These are phyloP conservation scores for Hypanus sabinus DNA, from an alignment of 2,113 vertebrate species.

Conservation along the genomic window DNA sequence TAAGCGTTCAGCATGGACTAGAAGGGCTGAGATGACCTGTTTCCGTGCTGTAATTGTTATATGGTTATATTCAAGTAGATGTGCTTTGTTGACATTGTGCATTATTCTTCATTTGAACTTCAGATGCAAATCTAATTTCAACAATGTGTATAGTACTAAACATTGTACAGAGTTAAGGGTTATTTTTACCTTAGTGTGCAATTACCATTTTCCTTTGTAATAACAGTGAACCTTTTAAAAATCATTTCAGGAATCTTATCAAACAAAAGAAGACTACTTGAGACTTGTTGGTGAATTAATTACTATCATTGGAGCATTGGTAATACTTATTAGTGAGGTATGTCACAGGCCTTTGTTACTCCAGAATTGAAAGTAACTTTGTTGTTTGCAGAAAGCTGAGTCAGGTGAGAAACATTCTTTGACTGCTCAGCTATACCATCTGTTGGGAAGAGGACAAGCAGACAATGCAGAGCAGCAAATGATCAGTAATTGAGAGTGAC, in stretches of 20 bases:
- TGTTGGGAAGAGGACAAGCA: neutral
- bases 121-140: no score
- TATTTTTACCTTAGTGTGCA: neutral
- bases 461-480: neutral
- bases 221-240: neutral
- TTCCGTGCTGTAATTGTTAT: no score
- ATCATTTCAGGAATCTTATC: constrained; percentile 39
- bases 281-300: constrained; percentile 41
- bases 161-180: neutral
- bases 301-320: constrained; percentile 39
- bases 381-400: neutral
- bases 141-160: neutral
- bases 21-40: no score
- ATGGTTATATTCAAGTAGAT: neutral
- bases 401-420: neutral
- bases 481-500: neutral
- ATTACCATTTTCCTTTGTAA: neutral
- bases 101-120: neutral
- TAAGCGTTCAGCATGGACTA: no score
- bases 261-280: constrained; percentile 39
- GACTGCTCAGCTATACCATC: neutral
- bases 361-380: neutral
- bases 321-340: constrained; percentile 41
- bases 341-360: neutral
- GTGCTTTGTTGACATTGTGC: neutral